Percentiles rank a stretch among this genome's conserved stretches.
Conservation (phyloP, 2,797 vertebrate genomes). For the Gadopsis bispinosus region DNA sequence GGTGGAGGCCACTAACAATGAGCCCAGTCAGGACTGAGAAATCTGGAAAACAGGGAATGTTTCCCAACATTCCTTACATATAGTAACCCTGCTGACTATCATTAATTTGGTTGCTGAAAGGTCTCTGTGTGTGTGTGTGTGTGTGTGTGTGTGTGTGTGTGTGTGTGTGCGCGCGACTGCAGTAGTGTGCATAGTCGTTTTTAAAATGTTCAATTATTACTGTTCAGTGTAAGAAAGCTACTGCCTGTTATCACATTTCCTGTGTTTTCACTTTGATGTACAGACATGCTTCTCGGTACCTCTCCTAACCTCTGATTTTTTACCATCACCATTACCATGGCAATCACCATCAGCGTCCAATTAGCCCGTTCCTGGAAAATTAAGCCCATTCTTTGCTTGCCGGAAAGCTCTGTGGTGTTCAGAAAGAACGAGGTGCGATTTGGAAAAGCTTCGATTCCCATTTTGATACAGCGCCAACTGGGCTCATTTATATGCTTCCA, state of each 20-base stretch:
- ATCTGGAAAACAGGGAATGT: conserved; percentile 20
- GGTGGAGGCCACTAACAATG: conserved; percentile 9
- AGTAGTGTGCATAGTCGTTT: background rate
- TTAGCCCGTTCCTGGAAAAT: conserved; percentile 48
- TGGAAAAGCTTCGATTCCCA: conserved; percentile 44
- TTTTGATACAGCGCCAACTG: conserved; percentile 52
- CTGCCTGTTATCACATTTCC: background rate
- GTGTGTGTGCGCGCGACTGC: background rate
- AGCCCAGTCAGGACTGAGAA: conserved; percentile 6
- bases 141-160: too few species aligned
- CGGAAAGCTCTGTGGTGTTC: conserved; percentile 34
- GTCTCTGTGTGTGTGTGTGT: background rate
- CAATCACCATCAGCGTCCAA: conserved; percentile 17
- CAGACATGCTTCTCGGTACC: background rate
- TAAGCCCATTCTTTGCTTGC: conserved; percentile 48
- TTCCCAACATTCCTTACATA: conserved; percentile 47
- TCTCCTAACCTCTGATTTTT: conserved; percentile 35
- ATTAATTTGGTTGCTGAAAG: conserved; percentile 20
- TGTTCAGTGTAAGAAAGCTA: background rate
- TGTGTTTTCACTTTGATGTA: background rate
- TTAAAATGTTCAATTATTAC: background rate
- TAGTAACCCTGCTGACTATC: conserved; percentile 40
- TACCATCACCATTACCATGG: conserved; percentile 39
- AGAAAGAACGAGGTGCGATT: conserved; percentile 32
- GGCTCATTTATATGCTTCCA: conserved; percentile 52